phyloP scores from a whole-genome alignment of 2,797 vertebrate genomes.

The Paratrypauchen microcephalus region DNA sequence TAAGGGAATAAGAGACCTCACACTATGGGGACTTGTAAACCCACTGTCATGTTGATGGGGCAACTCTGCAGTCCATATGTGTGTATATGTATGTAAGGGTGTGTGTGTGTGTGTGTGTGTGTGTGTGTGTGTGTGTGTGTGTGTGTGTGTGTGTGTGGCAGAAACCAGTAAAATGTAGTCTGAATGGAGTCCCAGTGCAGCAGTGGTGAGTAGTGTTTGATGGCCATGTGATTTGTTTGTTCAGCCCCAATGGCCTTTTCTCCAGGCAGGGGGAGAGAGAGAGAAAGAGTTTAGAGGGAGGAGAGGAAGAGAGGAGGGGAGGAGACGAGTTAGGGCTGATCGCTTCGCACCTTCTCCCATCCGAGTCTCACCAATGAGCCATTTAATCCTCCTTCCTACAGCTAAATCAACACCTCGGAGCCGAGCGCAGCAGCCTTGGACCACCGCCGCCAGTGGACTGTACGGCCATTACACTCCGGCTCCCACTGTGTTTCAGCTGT shows the following conservation, averaged over 20 bases:
- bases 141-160: slow-evolving; percentile 52
- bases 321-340: slow-evolving; percentile 59
- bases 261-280: slow-evolving; percentile 65
- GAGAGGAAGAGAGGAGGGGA: slow-evolving; percentile 27
- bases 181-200: slow-evolving; percentile 80
- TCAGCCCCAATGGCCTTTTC: slow-evolving; percentile 85
- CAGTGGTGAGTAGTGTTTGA: slow-evolving; percentile 84
- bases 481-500: slow-evolving; percentile 10
- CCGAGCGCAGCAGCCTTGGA: slow-evolving; percentile 39
- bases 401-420: slow-evolving; percentile 78
- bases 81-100: slow-evolving; percentile 34
- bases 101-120: slow-evolving; percentile 45
- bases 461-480: slow-evolving; percentile 11
- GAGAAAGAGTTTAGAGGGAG: slow-evolving; percentile 30
- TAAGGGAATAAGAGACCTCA: slow-evolving; percentile 70
- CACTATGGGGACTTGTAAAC: slow-evolving; percentile 77
- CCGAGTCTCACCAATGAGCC: slow-evolving; percentile 91
- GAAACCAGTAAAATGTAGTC: slow-evolving; percentile 80
- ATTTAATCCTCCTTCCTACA: slow-evolving; percentile 88
- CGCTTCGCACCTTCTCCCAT: slow-evolving; percentile 86
- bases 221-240: slow-evolving; percentile 90
- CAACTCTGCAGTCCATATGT: slow-evolving; percentile 41
- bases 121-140: slow-evolving; percentile 39
- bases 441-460: slow-evolving; percentile 50
- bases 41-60: slow-evolving; percentile 71